Base-by-base conservation (phyloP, 2,113 vertebrate species). In the Lophius piscatorius region DNA sequence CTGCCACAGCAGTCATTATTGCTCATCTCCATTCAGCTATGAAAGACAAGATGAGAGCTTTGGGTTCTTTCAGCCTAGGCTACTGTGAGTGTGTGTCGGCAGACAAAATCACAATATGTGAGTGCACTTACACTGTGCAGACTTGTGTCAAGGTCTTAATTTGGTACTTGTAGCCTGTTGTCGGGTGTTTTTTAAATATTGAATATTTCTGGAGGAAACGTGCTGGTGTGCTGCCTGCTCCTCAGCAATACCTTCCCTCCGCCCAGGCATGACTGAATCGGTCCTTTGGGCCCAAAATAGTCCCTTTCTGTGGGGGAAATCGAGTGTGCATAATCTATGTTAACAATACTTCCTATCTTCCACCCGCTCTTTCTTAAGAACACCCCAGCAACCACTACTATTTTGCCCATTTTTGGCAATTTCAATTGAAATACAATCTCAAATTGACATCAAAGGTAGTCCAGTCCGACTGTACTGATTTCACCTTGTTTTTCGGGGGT, bases 241-340 rank as follows among this genome's bases (percentile, higher is more conserved):
- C 65, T 54, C 34, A 28, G 46, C 26, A 18, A 49, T 11, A 55
- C 42, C 61, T 49, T 66, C 36, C 54, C 74, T 36, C 42, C 49
- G 86, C 87, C 88, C 79, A 63, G 63, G 44, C 56, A 74, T 33
- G 45, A 60, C 76, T 82, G 67, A 73, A 63, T 82, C 70, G 58
- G 52, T 60, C 17, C 0, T 39, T 54, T 79, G 82, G 78, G 68
- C 78, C 74, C 76, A 49, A 76, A 14, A 54, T 18, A 49, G 74
- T 83, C 52, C 60, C 60, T 85, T 91, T 91, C 84, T 90, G 69
- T 77, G 1, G 0, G 46, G 78, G 80, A 91, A 91, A 90, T 88
- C 82, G 78, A 75, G 76, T 89, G 86, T 70, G 64, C 63, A 46
- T 84, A 83, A 90, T 85, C 70, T 26, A n/a, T 50, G 74, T 83